Percentiles rank a stretch among this genome's conserved stretches.
phyloP scores from a whole-genome alignment of 2,113 vertebrate genomes.

The Apteryx mantelli region DNA sequence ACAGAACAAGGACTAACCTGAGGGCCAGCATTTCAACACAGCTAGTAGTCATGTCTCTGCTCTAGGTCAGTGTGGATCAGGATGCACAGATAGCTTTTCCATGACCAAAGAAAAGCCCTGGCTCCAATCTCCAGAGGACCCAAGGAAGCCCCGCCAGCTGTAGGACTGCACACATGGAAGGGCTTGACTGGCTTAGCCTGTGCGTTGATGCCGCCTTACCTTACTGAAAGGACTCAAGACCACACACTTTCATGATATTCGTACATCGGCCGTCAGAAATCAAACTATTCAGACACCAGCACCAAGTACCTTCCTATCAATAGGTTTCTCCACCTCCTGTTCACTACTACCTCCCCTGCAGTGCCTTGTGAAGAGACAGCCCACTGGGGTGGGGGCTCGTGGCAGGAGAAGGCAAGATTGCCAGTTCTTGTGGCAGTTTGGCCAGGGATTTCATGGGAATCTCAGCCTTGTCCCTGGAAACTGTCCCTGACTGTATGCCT shows the following conservation, averaged over 20 bases:
- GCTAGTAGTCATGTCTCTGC: background rate
- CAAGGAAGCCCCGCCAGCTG: background rate
- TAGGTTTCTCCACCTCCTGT: background rate
- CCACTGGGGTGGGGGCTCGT: rapidly evolving
- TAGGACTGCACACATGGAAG: background rate
- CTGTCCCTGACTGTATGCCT: background rate
- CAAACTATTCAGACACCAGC: background rate
- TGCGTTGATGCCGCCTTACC: background rate
- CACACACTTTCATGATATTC: background rate
- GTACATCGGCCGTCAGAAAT: background rate
- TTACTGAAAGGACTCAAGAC: background rate
- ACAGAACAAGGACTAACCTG: too few species aligned
- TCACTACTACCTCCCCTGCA: background rate
- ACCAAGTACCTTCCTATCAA: background rate
- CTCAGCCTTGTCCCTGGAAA: background rate
- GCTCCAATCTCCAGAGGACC: background rate
- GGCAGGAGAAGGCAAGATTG: background rate
- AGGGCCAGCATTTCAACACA: background rate
- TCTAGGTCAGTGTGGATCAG: background rate
- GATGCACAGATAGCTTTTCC: background rate
- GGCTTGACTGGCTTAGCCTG: background rate
- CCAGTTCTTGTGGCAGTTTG: background rate
- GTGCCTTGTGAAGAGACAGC: background rate
- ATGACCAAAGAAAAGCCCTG: background rate
- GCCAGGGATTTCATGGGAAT: background rate